Percentiles rank a stretch among this genome's conserved stretches.
phyloP scores from a whole-genome alignment of 2,113 vertebrate genomes.

The Pedionomus torquatus region DNA sequence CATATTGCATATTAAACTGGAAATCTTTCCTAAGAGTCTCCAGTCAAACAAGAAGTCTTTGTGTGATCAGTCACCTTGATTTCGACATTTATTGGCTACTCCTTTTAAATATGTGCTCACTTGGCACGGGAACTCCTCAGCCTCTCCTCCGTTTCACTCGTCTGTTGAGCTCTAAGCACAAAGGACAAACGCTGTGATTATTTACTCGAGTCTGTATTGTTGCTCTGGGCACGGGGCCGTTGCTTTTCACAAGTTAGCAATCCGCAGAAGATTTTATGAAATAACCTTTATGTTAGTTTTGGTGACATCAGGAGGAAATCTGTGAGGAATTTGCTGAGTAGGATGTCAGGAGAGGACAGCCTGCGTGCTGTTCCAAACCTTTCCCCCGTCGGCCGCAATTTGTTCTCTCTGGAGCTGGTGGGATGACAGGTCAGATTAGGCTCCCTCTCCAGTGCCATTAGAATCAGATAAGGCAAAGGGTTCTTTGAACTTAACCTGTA shows the following conservation, averaged over 20 bases:
- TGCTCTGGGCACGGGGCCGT: constrained; percentile 24
- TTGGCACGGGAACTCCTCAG: background rate
- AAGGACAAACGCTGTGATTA: constrained; percentile 8
- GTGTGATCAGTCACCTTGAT: constrained; percentile 9
- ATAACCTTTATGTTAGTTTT: constrained; percentile 37
- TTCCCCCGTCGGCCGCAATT: background rate
- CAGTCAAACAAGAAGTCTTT: constrained; percentile 7
- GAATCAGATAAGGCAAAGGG: background rate
- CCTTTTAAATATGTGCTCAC: constrained; percentile 8
- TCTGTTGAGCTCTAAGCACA: constrained; percentile 7
- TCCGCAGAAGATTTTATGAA: constrained; percentile 28
- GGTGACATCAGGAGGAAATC: constrained; percentile 39
- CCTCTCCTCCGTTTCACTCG: background rate
- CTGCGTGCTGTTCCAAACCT: background rate
- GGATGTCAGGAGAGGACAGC: constrained; percentile 57
- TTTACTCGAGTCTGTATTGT: constrained; percentile 24
- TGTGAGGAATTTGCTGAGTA: constrained; percentile 63
- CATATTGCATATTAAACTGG: background rate
- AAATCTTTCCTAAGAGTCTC: background rate
- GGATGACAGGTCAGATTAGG: background rate
- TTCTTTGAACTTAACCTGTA: background rate
- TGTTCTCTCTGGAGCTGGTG: background rate
- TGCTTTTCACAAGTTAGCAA: constrained; percentile 32
- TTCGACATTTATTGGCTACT: background rate
- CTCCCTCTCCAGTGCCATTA: background rate